Evolutionary conservation across 2,888 invertebrate genomes (phyloP), one percentile per base, ranked within the genome.

Genomic region (Ectemnius lituratus): DNA sequence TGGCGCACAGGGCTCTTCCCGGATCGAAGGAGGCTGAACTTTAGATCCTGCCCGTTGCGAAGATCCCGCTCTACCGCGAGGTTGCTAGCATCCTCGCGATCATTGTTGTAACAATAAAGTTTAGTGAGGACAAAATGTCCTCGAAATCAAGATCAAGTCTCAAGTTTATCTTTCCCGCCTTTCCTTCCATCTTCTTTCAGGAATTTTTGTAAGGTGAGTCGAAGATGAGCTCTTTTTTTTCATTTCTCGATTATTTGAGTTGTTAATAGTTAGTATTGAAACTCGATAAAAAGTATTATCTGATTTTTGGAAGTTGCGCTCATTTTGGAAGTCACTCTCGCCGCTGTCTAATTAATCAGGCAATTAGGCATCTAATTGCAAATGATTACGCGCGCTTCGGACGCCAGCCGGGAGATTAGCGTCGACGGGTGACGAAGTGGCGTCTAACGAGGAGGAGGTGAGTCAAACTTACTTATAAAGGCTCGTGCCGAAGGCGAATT

Each of bases 391-490:
- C 45, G 61, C 45, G 62, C 37, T 37, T 37, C 59, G 8, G 23
- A 67, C 66, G 56, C 52, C 47, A 63, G 4, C 45, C 62, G 16
- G 62, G 62, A 83, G 67, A 81, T 83, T 74, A 67, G 78, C 57
- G 66, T 68, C 61, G 63, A 68, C 64, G 52, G 16, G 52, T 52
- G 70, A 81, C 73, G 67, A 78, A 71, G 73, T 78, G 68, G 58
- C 52, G 67, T 57, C 66, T 81, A 83, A 83, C 75, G 76, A 83
- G 81, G 59, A 70, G 79, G 59, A 70, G 79, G 58, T 83, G 83
- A 83, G 75, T 83, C 83, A 83, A 74, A 79, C 16, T 75, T 70
- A 64, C 74, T 71, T 78, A 70, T 75, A 83, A 83, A 79, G 83
- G 59, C 78, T 74, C 46, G 67, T 58, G 73, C 67, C 80, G 75